Evolutionary conservation across 1,140 invertebrate genomes (phyloP).

Genomic region (Anoplophora glabripennis): DNA sequence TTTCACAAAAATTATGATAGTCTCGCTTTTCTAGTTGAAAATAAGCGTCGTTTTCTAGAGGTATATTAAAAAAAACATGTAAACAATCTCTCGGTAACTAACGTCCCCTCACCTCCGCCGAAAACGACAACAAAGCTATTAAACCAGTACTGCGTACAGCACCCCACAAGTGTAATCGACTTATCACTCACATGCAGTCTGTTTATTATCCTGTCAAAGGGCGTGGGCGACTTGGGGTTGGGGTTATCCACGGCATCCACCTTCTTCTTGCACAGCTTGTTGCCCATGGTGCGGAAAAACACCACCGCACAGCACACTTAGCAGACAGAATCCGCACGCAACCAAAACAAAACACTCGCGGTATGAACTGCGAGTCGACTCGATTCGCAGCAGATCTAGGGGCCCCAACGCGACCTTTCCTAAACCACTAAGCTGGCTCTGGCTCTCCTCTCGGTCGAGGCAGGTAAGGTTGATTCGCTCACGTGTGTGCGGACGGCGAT

Average conservation of each 20-base stretch:
- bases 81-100: too few relatives aligned
- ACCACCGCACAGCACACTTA: background rate
- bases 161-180: background rate
- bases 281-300: slow-evolving; percentile 21
- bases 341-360: slow-evolving; percentile 6
- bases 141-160: background rate
- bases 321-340: background rate
- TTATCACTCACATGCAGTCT: slow-evolving; percentile 25
- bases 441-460: slow-evolving; percentile 17
- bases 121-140: background rate
- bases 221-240: slow-evolving; percentile 14
- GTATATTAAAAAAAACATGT: too few relatives aligned
- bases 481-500: slow-evolving; percentile 9
- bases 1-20: background rate
- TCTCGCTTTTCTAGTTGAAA: too few relatives aligned
- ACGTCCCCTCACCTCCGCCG: background rate
- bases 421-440: slow-evolving; percentile 16
- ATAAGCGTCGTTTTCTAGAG: too few relatives aligned
- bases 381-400: background rate
- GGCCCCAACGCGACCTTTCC: slow-evolving; percentile 23
- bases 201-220: slow-evolving; percentile 27
- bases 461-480: slow-evolving; percentile 22
- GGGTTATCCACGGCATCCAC: slow-evolving; percentile 21
- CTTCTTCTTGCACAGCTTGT: slow-evolving; percentile 28
- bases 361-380: background rate